phyloP scores from a whole-genome alignment of 2,113 vertebrate species.

The Turdus rufiventris region DNA sequence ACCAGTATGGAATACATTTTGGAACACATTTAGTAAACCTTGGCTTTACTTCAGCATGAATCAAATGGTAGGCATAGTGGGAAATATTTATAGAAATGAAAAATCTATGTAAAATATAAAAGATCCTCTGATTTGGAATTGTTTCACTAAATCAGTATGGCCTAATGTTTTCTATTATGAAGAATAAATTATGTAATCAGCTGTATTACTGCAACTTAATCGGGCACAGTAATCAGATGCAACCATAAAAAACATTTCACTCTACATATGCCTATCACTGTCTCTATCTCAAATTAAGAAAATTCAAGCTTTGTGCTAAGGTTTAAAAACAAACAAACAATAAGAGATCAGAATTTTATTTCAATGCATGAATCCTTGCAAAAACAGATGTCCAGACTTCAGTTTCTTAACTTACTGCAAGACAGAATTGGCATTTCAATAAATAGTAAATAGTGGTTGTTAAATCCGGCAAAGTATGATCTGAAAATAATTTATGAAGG shows the following conservation, averaged over 20 bases:
- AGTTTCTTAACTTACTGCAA: neutral
- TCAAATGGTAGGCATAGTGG: neutral
- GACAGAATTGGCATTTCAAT: neutral
- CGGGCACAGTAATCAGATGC: neutral
- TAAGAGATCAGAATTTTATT: neutral
- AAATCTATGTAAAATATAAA: neutral
- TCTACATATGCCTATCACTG: neutral
- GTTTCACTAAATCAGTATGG: neutral
- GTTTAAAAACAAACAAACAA: neutral
- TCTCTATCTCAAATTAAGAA: neutral
- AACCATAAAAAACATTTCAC: neutral
- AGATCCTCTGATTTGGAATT: neutral
- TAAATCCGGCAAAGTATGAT: neutral
- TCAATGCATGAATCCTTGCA: neutral
- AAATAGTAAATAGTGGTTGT: neutral
- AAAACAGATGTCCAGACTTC: neutral
- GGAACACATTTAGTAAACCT: neutral
- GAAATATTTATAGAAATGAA: neutral
- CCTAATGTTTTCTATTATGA: neutral
- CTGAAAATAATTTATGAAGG: neutral
- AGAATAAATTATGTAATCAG: neutral
- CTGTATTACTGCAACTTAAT: neutral
- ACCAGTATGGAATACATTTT: neutral
- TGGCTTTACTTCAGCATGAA: neutral
- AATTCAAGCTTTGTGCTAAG: neutral